Evolutionary conservation across 2,113 vertebrate species (phyloP).

Genomic region (Agapornis roseicollis): DNA sequence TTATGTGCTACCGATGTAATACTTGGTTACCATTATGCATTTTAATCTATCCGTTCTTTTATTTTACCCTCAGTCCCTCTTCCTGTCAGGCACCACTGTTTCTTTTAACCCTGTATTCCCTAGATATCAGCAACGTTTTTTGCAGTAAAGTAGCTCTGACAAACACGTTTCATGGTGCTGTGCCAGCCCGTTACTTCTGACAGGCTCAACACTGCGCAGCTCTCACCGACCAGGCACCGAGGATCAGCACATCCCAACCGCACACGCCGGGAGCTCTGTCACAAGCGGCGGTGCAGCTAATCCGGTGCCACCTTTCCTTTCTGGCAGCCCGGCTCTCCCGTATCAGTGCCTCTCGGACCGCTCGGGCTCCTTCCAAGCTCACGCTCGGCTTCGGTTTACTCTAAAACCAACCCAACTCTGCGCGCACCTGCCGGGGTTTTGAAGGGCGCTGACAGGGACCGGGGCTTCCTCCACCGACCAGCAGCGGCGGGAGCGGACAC

Average conservation of each 20-base stretch:
- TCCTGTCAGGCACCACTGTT: background rate
- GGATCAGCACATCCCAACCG: background rate
- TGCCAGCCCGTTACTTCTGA: background rate
- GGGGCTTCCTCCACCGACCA: accelerated
- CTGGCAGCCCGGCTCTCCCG: background rate
- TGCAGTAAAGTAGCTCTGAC: accelerated
- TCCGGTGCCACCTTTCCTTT: accelerated
- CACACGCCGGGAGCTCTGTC: background rate
- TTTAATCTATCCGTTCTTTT: background rate
- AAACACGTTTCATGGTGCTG: background rate
- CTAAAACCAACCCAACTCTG: background rate
- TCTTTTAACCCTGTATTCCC: background rate
- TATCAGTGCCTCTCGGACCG: background rate
- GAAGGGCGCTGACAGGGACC: accelerated
- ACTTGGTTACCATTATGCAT: background rate
- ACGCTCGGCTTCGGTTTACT: background rate
- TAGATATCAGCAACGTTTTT: background rate
- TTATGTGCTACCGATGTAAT: background rate
- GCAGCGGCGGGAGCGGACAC: background rate
- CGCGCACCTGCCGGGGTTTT: background rate
- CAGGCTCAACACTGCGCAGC: background rate
- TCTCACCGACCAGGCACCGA: background rate
- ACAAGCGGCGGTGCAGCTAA: background rate
- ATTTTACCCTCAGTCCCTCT: background rate
- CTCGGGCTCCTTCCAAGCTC: background rate